A percentile compares a stretch with the other conserved stretches of the same genome.
Conservation (phyloP, 2,797 vertebrate genomes). For the Heliangelus exortis region DNA sequence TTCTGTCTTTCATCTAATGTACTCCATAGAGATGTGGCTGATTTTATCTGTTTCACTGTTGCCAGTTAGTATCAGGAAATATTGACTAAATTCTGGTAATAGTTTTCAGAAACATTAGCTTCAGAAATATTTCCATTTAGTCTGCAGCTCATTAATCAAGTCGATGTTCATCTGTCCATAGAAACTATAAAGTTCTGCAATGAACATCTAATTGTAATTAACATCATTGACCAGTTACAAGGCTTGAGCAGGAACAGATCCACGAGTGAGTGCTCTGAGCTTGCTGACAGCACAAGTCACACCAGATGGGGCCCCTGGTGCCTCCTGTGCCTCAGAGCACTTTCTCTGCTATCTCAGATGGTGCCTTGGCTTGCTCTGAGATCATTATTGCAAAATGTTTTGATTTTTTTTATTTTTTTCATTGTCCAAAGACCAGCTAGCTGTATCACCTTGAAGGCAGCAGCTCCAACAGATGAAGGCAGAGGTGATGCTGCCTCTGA, state of each 20-base stretch:
- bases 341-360: slow-evolving; percentile 49
- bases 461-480: not conserved
- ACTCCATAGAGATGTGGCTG: not conserved
- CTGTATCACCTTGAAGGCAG: not conserved
- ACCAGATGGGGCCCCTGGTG: slow-evolving; percentile 56
- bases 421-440: not conserved
- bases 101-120: slow-evolving; percentile 62
- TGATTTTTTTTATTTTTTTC: not conserved
- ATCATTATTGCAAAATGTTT: not conserved
- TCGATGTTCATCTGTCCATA: slow-evolving; percentile 52
- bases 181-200: slow-evolving; percentile 58
- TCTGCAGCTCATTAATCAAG: slow-evolving; percentile 61
- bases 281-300: slow-evolving; percentile 54
- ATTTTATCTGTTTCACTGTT: slow-evolving; percentile 18
- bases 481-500: not conserved
- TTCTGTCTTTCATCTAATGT: not conserved
- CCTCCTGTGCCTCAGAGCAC: not conserved
- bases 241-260: slow-evolving; percentile 25
- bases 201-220: slow-evolving; percentile 67
- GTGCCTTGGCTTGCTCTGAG: slow-evolving; percentile 37
- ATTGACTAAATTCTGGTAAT: slow-evolving; percentile 33
- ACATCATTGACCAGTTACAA: slow-evolving; percentile 54
- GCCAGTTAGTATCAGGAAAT: not conserved
- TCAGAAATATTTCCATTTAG: slow-evolving; percentile 56
- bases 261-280: slow-evolving; percentile 36